Conservation (phyloP, 2,113 vertebrate species). For the Salminus brasiliensis region DNA sequence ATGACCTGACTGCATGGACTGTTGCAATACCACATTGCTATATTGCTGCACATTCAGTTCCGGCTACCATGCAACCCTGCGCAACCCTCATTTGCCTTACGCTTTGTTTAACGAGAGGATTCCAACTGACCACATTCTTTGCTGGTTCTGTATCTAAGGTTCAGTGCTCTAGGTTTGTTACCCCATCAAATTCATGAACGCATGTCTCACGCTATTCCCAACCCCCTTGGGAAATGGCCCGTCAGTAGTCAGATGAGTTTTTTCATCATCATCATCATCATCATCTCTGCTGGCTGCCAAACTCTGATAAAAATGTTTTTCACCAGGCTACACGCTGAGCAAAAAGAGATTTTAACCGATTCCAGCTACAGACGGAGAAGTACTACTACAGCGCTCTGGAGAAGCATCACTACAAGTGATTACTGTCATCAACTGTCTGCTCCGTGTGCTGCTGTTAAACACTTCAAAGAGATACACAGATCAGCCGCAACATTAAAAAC, state of each 20-base stretch:
- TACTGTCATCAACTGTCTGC: conserved; percentile 12
- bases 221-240: background rate
- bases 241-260: conserved; percentile 7
- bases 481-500: too few relatives aligned
- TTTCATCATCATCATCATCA: too few relatives aligned
- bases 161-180: conserved; percentile 1
- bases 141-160: background rate
- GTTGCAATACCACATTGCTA: background rate
- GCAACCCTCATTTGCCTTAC: background rate
- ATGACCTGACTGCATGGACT: background rate
- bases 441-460: background rate
- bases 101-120: background rate
- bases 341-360: background rate
- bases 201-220: conserved; percentile 1
- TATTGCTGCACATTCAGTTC: background rate
- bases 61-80: background rate
- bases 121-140: conserved; percentile 19
- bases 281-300: conserved; percentile 30
- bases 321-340: background rate
- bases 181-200: conserved; percentile 28
- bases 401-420: background rate
- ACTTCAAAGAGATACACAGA: background rate
- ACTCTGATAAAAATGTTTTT: conserved; percentile 33
- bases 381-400: background rate
- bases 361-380: background rate